Conservation (phyloP, 2,888 invertebrate genomes). For the Tolmerus cingulatus region DNA sequence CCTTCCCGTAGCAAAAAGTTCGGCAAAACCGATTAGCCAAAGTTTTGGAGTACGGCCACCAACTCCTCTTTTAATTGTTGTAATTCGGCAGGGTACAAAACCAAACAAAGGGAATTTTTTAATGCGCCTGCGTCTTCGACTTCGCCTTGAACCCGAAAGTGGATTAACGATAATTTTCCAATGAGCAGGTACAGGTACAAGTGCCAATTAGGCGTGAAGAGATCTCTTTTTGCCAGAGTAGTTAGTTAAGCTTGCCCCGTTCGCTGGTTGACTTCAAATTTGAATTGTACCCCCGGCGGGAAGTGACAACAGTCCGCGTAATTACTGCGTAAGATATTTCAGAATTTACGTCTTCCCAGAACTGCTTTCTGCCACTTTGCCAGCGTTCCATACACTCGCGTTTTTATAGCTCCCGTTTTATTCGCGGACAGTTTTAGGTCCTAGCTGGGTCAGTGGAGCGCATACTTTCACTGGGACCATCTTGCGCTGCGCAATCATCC, state of each 20-base stretch:
- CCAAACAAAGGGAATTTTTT: not conserved
- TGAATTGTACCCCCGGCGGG: not conserved
- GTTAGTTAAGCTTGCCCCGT: not conserved
- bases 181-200: not conserved
- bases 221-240: not conserved
- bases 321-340: not conserved
- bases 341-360: not conserved
- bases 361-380: not conserved
- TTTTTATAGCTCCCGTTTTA: not conserved
- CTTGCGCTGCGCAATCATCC: not conserved
- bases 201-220: not conserved
- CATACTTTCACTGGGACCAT: not conserved
- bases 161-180: not conserved
- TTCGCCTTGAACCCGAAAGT: not conserved
- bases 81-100: not conserved
- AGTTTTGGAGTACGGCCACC: not conserved
- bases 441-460: not conserved
- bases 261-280: not conserved
- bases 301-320: not conserved
- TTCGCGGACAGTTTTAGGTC: not conserved
- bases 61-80: not conserved
- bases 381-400: not conserved
- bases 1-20: not conserved
- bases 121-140: not conserved
- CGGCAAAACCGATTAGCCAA: not conserved